Conservation (phyloP, 2,888 invertebrate species). For the Cataglyphis livida region DNA sequence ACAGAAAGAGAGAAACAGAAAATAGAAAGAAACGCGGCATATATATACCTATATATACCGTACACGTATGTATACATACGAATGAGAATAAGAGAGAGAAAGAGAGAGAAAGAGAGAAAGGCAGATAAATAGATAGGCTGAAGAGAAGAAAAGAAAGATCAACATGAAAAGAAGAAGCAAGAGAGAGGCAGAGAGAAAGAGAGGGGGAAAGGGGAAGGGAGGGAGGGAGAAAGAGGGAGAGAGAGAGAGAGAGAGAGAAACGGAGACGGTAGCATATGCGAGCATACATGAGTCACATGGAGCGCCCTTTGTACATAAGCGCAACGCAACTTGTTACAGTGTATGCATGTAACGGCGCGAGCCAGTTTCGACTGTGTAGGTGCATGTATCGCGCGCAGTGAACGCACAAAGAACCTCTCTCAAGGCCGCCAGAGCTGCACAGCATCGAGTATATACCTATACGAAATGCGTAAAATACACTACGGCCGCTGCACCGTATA, state of each 20-base stretch:
- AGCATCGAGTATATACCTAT: constrained; percentile 51
- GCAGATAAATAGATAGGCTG: constrained; percentile 23
- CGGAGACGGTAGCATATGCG: constrained; percentile 72
- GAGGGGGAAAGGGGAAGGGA: constrained; percentile 25
- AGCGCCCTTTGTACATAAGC: constrained; percentile 79
- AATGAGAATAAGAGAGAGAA: background rate
- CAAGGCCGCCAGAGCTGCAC: constrained; percentile 80
- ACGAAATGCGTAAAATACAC: constrained; percentile 62
- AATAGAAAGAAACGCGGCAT: constrained; percentile 28
- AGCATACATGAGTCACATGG: constrained; percentile 79
- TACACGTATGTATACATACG: background rate
- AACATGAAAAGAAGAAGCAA: constrained; percentile 21
- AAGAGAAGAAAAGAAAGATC: constrained; percentile 36
- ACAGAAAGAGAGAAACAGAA: background rate
- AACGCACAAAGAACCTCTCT: constrained; percentile 84
- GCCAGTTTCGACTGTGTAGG: constrained; percentile 49
- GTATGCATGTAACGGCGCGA: constrained; percentile 69
- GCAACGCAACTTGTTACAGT: constrained; percentile 78
- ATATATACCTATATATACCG: background rate
- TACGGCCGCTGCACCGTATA: constrained; percentile 22
- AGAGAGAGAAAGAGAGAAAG: background rate
- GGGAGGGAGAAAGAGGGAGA: constrained; percentile 1
- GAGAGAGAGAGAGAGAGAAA: constrained; percentile 29
- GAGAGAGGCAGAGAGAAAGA: constrained; percentile 29
- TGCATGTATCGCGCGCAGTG: constrained; percentile 63